These are phyloP conservation scores for Ptychodera flava DNA, from an alignment of 35 echinoderm and acorn worm species.

Conservation along the genomic window DNA sequence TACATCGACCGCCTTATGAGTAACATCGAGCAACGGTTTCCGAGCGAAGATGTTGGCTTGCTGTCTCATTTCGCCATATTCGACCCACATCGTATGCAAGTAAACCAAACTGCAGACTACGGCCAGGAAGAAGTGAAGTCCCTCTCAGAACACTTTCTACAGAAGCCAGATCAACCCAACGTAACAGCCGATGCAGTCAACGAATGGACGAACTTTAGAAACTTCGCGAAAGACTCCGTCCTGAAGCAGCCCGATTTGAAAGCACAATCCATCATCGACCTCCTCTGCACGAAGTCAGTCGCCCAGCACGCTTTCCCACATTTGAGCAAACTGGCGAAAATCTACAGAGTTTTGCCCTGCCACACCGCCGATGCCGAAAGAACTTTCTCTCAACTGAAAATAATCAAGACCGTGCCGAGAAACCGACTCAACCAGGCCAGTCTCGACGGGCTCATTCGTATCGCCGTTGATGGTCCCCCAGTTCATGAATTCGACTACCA, in stretches of 20 bases:
- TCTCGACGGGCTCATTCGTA: conserved; percentile 26
- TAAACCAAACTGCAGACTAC: background rate
- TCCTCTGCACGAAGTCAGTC: no score
- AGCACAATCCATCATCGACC: no score
- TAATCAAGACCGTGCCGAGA: conserved; percentile 37
- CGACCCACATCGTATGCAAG: background rate
- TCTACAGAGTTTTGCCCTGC: conserved; percentile 13
- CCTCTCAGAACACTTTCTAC: background rate
- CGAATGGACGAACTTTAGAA: no score
- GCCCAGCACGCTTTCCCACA: conserved; percentile 15
- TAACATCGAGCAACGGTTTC: background rate
- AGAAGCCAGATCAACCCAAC: background rate
- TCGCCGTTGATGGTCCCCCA: conserved; percentile 28
- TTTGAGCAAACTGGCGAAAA: conserved; percentile 25
- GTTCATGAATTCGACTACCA: conserved; percentile 17
- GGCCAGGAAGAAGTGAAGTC: background rate
- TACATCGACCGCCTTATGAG: background rate
- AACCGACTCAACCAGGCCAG: conserved; percentile 30
- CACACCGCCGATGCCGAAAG: conserved; percentile 42
- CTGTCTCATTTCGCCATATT: background rate
- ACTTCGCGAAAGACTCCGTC: no score
- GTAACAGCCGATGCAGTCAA: no score
- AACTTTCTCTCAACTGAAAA: conserved; percentile 37
- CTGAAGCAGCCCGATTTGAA: no score
- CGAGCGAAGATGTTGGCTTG: background rate